phyloP scores from a whole-genome alignment of 1,140 invertebrate species.

The Hyles euphorbiae region DNA sequence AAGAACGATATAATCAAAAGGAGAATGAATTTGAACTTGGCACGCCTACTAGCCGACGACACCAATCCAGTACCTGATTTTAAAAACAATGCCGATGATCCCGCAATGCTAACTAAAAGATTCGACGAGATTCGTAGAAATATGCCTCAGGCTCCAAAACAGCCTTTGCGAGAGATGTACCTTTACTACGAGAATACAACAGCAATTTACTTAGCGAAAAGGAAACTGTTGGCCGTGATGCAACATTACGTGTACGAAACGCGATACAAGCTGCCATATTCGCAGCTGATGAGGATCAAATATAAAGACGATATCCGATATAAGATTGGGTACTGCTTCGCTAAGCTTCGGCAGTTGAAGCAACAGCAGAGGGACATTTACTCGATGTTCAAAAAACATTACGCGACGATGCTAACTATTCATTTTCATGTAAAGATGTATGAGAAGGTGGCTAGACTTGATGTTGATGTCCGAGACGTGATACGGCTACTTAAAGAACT shows the following conservation, averaged over 20 bases:
- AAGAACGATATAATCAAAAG: constrained; percentile 15
- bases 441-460: constrained; percentile 33
- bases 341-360: constrained; percentile 33
- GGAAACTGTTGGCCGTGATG: constrained; percentile 25
- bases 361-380: constrained; percentile 31
- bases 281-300: constrained; percentile 32
- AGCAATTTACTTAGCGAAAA: constrained; percentile 16
- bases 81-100: constrained; percentile 17
- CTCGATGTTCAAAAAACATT: constrained; percentile 12
- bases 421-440: constrained; percentile 27
- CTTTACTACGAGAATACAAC: constrained; percentile 11
- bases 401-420: background rate
- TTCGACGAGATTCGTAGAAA: constrained; percentile 20
- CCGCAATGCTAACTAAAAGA: constrained; percentile 22
- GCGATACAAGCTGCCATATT: constrained; percentile 28
- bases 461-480: constrained; percentile 38
- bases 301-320: constrained; percentile 24
- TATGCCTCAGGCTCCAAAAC: background rate
- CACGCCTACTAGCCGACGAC: constrained; percentile 15
- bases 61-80: constrained; percentile 21
- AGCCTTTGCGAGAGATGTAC: constrained; percentile 13
- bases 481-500: constrained; percentile 23
- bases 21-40: constrained; percentile 18
- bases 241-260: constrained; percentile 37
- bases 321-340: constrained; percentile 35